Conservation (phyloP, 2,888 invertebrate genomes). For the Oscheius onirici region DNA sequence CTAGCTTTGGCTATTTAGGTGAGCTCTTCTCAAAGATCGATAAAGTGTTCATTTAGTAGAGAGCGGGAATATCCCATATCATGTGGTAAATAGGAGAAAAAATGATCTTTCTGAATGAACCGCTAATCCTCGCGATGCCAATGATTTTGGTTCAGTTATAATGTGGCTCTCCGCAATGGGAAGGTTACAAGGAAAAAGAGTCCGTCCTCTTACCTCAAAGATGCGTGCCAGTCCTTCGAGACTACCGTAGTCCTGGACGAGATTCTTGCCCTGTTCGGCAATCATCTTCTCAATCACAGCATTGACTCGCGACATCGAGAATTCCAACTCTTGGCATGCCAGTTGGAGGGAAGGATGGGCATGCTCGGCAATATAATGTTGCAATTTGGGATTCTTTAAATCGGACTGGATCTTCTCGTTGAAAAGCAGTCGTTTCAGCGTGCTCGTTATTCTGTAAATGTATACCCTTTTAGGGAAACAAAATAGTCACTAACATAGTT, state of each 20-base stretch:
- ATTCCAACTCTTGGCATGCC: constrained; percentile 62
- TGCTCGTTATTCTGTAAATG: constrained; percentile 42
- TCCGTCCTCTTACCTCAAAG: constrained; percentile 32
- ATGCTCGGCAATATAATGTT: constrained; percentile 70
- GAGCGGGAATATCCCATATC: no score
- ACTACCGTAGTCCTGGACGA: constrained; percentile 64
- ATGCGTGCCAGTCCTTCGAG: constrained; percentile 55
- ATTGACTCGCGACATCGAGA: constrained; percentile 61
- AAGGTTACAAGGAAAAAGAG: no score
- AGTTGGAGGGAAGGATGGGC: constrained; percentile 69
- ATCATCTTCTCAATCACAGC: constrained; percentile 61
- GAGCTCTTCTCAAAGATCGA: no score
- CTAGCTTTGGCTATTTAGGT: no score
- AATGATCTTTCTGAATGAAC: no score
- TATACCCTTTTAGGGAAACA: no score
- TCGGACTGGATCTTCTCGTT: constrained; percentile 43
- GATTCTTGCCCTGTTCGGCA: constrained; percentile 59
- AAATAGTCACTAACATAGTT: background rate
- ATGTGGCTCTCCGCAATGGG: background rate
- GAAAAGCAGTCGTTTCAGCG: constrained; percentile 48
- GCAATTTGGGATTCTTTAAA: constrained; percentile 59
- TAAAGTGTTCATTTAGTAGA: no score
- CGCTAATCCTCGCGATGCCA: no score
- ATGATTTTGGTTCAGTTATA: no score
- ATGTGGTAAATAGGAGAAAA: no score